Evolutionary conservation across 2,888 invertebrate genomes (phyloP), one percentile per base, ranked within the genome.

Genomic region (Tricholauxania praeusta): DNA sequence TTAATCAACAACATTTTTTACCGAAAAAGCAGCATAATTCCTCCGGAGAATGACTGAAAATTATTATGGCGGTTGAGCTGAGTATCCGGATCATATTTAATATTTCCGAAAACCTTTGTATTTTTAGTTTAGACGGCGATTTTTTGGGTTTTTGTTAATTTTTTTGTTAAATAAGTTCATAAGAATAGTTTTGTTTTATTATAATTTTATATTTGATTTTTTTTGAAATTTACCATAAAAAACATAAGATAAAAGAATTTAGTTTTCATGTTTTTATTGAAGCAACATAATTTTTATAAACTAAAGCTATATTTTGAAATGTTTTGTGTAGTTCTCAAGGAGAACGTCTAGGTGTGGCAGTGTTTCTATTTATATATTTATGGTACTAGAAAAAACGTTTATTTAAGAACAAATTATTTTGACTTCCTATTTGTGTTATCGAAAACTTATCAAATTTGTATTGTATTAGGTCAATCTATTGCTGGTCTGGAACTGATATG

Each of bases 21-120:
- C 96, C 96, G 94, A 91, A 96, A 96, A 86, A 96, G 93, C 86
- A 97, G 92, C 91, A 96, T 93, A 88, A 97, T 92, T 88, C 94
- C 94, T 89, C 94, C 93, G 90, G 94, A 93, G 91, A 96, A 97
- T 87, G 93, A 93, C 89, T 95, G 93, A 92, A 97, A 96, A 92
- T 97, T 96, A 92, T 96, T 97, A 92, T 97, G 96, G 86, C 96
- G 92, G 90, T 94, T 96, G 89, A 97, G 93, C 87, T 93, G 93
- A 85, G 93, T 92, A 86, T 91, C 92, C 87, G 95, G 93, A 89
- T 94, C 93, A 89, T 94, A 92, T 89, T 91, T 91, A 89, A 97
- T 94, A 91, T 95, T 97, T 89, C 96, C 96, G 90, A 97, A 97
- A 88, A 96, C 94, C 95, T 96, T 91, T 81, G 81, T 75, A 77